Conservation (phyloP, 1,140 invertebrate species). For the Pristionchus pacificus region DNA sequence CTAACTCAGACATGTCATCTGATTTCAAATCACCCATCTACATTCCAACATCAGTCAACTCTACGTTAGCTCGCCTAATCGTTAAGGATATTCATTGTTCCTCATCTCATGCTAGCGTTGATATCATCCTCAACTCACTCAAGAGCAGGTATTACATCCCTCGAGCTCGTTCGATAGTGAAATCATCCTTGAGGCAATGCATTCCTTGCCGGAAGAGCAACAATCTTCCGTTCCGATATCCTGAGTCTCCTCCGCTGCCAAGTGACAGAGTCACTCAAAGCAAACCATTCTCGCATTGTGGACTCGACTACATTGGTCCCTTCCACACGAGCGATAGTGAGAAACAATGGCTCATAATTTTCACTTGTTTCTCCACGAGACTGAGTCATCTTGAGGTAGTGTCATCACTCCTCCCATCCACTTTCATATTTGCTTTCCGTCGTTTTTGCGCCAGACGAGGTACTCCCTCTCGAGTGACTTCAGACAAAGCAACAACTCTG, state of each 20-base stretch:
- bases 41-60: no score
- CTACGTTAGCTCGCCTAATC: background rate
- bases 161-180: background rate
- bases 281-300: background rate
- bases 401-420: background rate
- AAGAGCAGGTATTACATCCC: background rate
- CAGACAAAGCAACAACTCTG: slow-evolving; percentile 1
- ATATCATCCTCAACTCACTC: background rate
- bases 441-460: background rate
- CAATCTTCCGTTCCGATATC: background rate
- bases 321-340: background rate
- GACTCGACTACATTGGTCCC: background rate
- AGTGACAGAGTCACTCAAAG: background rate
- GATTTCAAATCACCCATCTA: no score
- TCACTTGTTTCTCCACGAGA: slow-evolving; percentile 1
- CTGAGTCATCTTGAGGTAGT: slow-evolving; percentile 1
- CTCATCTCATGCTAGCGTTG: background rate
- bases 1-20: no score
- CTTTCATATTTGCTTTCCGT: background rate
- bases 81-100: background rate
- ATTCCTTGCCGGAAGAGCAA: no score
- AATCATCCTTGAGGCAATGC: no score
- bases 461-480: background rate
- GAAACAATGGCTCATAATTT: background rate
- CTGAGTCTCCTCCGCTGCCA: background rate